A percentile compares a stretch with the other conserved stretches of the same genome.
These are phyloP conservation scores for Scaptodrosophila latifasciaeformis DNA, from an alignment of 2,888 invertebrate genomes.

Conservation along the genomic window DNA sequence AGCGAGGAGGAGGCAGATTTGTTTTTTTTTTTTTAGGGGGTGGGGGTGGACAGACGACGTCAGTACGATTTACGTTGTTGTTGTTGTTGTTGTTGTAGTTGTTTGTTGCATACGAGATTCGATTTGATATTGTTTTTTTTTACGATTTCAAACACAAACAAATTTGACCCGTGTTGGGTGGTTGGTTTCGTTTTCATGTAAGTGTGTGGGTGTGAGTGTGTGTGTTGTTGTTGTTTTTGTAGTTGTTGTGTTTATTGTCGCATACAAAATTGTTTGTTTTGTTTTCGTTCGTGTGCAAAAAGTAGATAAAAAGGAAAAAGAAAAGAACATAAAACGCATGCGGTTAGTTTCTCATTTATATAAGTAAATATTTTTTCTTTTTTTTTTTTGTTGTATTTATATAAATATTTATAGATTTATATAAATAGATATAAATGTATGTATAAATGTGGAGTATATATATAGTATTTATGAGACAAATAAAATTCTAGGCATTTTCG, in stretches of 20 bases:
- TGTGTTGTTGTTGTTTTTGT: slow-evolving; percentile 23
- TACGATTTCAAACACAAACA: slow-evolving; percentile 68
- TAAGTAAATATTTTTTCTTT: slow-evolving; percentile 50
- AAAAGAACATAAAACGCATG: slow-evolving; percentile 74
- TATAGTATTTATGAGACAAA: slow-evolving; percentile 4
- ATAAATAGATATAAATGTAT: slow-evolving; percentile 19
- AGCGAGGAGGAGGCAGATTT: slow-evolving; percentile 26
- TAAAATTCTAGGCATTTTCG: background rate
- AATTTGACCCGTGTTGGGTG: slow-evolving; percentile 50
- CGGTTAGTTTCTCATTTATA: slow-evolving; percentile 71
- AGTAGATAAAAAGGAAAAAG: slow-evolving; percentile 71
- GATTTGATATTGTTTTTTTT: slow-evolving; percentile 33
- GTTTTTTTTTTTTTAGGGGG: slow-evolving; percentile 29
- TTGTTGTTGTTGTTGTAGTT: slow-evolving; percentile 32
- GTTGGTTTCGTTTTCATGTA: slow-evolving; percentile 12
- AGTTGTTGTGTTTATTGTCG: slow-evolving; percentile 22
- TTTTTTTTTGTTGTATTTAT: slow-evolving; percentile 3
- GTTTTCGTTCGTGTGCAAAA: slow-evolving; percentile 67
- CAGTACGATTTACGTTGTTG: too few species aligned
- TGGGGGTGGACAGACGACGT: too few species aligned
- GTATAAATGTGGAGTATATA: slow-evolving; percentile 17
- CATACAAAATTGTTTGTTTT: slow-evolving; percentile 25
- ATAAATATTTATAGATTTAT: slow-evolving; percentile 27
- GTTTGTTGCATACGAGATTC: slow-evolving; percentile 22
- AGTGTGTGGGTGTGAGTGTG: slow-evolving; percentile 23